A percentile compares a stretch with the other conserved stretches of the same genome.
These are phyloP conservation scores for Corythaixoides concolor DNA, from an alignment of 2,113 vertebrate genomes.

Conservation along the genomic window DNA sequence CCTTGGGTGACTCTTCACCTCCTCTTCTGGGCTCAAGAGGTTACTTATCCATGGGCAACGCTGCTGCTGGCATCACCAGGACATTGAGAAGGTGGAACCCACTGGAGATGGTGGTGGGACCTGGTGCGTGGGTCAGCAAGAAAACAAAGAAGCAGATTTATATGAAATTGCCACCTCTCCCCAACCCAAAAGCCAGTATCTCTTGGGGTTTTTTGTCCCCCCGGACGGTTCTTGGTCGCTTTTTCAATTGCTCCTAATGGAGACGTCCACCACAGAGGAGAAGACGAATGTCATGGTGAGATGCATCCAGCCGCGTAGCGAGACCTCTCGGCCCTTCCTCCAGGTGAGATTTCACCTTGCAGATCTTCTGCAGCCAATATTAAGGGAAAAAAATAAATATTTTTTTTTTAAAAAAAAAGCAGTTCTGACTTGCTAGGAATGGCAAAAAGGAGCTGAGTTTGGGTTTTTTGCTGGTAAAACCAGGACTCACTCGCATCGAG, in stretches of 20 bases:
- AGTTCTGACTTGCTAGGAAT: neutral
- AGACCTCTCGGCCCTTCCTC: neutral
- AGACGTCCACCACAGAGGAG: neutral
- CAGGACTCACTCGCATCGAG: neutral
- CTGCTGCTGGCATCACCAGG: neutral
- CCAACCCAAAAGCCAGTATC: neutral
- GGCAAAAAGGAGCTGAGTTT: neutral
- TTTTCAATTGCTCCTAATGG: neutral
- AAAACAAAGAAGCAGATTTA: neutral
- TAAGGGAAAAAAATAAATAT: accelerated
- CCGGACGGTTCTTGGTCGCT: neutral
- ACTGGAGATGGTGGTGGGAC: neutral
- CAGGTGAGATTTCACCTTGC: neutral
- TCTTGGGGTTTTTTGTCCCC: neutral
- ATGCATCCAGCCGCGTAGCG: accelerated
- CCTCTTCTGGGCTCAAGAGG: neutral
- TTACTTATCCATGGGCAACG: neutral
- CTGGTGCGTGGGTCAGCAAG: neutral
- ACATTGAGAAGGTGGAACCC: neutral
- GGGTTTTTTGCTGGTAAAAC: neutral
- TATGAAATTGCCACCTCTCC: neutral
- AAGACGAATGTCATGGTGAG: neutral
- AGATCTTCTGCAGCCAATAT: neutral
- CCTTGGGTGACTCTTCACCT: neutral
- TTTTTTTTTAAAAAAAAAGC: too few species aligned